Base-by-base conservation (phyloP, 2,888 invertebrate genomes). In the Lepeophtheirus nordmannii region DNA sequence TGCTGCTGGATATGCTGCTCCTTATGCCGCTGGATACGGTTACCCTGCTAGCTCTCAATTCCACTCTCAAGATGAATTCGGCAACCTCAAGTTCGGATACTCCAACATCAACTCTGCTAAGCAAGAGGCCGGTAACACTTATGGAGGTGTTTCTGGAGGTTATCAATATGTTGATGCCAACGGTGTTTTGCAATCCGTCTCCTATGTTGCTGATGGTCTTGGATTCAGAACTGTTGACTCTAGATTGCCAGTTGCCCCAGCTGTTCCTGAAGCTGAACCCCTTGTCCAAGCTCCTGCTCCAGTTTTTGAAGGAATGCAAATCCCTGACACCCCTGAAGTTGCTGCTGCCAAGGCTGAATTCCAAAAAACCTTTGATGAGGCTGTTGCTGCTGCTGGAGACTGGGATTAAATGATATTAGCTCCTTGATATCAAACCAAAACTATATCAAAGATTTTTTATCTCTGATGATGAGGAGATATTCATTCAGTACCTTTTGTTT, bases 41-140 rank as follows among this genome's bases (percentile, higher is more conserved):
- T 38, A 17, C 41, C 62, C 62, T 20, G 17, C 20, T 12, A 20
- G 56, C 53, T 53, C 10, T n/a, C 53, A 20, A 30, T n/a, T 22
- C 53, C 53, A 63, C 63, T 37, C 12, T 23, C 63, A 41, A 56
- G 23, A 22, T 56, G 63, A 63, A 56, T 53, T 53, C 63, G 22
- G 63, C 37, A 46, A 63, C 56, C n/a, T 63, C 23, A 22, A 63
- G 23, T 56, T 46, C 63, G 63, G 63, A 63, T 63, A 63, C 63
- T 46, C 63, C 53, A 63, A 63, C 63, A 63, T 63, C 63, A 63
- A 63, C 63, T 63, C 63, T 10, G 37, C 22, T 9, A 63, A 63
- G 56, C 56, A 46, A 7, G 63, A 63, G 53, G n/a, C 8, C 17
- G 63, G 63, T n/a, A 63, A 63, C 22, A 38, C 63, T 23, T 63